phyloP scores from a whole-genome alignment of 2,797 vertebrate species.

The Eulemur rubriventer region DNA sequence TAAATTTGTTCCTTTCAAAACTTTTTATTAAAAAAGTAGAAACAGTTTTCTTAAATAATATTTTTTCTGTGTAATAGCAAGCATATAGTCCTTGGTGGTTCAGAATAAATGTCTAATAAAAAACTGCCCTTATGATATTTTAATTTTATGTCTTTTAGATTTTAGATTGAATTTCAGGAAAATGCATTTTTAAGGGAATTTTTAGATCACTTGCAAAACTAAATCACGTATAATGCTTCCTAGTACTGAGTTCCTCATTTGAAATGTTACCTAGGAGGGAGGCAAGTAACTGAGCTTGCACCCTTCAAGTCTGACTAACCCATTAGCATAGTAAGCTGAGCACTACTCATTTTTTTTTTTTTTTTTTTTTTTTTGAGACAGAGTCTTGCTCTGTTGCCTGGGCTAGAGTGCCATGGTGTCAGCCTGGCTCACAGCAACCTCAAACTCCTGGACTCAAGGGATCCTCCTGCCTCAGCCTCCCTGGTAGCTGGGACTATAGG shows the following conservation, averaged over 20 bases:
- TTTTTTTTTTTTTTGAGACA: too few relatives aligned
- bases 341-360: conserved; percentile 12
- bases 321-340: conserved; percentile 66
- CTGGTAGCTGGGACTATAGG: too few relatives aligned
- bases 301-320: conserved; percentile 37
- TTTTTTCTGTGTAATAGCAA: not conserved
- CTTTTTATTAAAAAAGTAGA: not conserved
- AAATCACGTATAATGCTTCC: conserved; percentile 66
- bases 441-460: too few relatives aligned
- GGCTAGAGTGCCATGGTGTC: too few relatives aligned
- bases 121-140: conserved; percentile 66
- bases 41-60: not conserved
- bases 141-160: conserved; percentile 71
- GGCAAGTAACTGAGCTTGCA: conserved; percentile 70
- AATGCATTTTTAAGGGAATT: conserved; percentile 71
- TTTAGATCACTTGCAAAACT: conserved; percentile 75
- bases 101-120: conserved; percentile 44
- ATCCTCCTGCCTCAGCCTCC: too few relatives aligned
- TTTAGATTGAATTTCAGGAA: conserved; percentile 56
- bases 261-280: conserved; percentile 71
- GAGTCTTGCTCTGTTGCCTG: too few relatives aligned
- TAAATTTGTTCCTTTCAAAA: conserved; percentile 32
- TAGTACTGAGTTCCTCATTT: conserved; percentile 71
- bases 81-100: not conserved
- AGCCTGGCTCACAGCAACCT: too few relatives aligned